Conservation (phyloP, 1,140 invertebrate species). For the Anastatus disparis region DNA sequence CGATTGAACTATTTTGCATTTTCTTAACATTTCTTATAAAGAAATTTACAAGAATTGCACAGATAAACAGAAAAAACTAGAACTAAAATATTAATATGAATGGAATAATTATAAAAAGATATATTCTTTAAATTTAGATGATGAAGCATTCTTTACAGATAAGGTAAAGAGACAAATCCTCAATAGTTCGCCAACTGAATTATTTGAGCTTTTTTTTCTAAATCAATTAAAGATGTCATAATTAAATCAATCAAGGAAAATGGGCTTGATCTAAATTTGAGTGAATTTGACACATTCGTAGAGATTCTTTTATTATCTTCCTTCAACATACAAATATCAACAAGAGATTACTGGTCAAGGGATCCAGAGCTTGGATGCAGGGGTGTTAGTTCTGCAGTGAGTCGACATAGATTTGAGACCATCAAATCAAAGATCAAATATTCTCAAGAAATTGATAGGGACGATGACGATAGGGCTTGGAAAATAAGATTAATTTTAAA, state of each 20-base stretch:
- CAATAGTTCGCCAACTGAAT: too few relatives aligned
- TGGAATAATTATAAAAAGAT: too few relatives aligned
- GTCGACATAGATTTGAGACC: slow-evolving; percentile 32
- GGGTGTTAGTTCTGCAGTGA: slow-evolving; percentile 33
- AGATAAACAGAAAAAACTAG: too few relatives aligned
- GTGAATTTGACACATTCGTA: slow-evolving; percentile 8
- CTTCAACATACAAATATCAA: slow-evolving; percentile 21
- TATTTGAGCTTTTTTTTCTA: too few relatives aligned
- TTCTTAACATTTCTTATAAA: too few relatives aligned
- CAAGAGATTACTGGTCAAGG: slow-evolving; percentile 40
- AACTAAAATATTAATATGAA: too few relatives aligned
- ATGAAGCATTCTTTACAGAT: too few relatives aligned
- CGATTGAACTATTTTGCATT: too few relatives aligned
- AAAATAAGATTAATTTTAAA: not conserved
- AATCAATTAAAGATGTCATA: slow-evolving; percentile 37
- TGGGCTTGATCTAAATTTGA: slow-evolving; percentile 3
- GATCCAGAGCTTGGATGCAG: slow-evolving; percentile 15
- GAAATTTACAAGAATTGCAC: too few relatives aligned
- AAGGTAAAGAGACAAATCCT: too few relatives aligned
- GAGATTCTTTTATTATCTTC: slow-evolving; percentile 10
- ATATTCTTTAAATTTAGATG: too few relatives aligned
- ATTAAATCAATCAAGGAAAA: slow-evolving; percentile 31
- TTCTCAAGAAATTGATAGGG: not conserved
- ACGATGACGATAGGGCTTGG: not conserved
- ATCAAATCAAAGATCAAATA: slow-evolving; percentile 39